Evolutionary conservation across 2,797 vertebrate genomes (phyloP).

Genomic region (Cheirogaleus major): DNA sequence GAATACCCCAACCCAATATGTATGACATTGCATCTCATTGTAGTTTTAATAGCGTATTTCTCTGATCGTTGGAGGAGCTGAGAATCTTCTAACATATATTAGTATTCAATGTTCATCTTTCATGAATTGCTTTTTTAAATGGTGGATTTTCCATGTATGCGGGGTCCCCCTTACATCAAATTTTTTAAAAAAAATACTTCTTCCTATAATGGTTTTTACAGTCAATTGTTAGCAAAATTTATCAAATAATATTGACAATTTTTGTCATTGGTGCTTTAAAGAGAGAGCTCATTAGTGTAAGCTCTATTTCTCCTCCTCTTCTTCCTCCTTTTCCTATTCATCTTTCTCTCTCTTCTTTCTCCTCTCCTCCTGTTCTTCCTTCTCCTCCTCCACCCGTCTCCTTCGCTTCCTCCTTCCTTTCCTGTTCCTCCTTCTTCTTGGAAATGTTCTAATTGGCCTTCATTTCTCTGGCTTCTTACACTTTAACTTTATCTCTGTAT

Average conservation of each 20-base stretch:
- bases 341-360: background rate
- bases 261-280: background rate
- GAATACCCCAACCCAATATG: background rate
- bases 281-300: rapidly evolving
- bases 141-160: background rate
- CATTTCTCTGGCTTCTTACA: background rate
- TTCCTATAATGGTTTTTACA: background rate
- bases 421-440: background rate
- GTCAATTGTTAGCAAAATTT: background rate
- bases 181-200: background rate
- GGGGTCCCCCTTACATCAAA: background rate
- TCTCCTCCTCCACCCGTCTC: no score
- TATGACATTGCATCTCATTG: background rate
- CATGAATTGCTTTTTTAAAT: background rate
- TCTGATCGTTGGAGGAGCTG: background rate
- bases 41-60: background rate
- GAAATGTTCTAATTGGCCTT: background rate
- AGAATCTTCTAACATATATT: background rate
- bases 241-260: background rate
- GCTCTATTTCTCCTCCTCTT: background rate
- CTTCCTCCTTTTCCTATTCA: background rate
- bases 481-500: background rate
- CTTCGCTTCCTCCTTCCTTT: background rate
- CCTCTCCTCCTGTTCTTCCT: background rate
- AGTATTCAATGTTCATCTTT: background rate